Base-by-base conservation (phyloP, 2,888 invertebrate genomes). In the Papilio protenor region DNA sequence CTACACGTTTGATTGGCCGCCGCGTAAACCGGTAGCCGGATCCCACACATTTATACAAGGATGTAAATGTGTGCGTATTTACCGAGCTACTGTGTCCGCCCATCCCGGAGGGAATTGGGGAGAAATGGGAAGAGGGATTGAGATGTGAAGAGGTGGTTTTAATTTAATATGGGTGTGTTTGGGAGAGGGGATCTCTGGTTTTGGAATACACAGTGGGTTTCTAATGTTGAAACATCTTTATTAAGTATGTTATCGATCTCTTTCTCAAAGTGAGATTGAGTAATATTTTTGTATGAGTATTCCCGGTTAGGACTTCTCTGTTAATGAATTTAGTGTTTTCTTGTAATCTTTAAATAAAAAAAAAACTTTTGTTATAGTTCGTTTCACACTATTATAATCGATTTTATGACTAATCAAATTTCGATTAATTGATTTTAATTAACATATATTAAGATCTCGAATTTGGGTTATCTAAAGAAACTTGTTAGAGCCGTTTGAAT, bases 11-110 rank as follows among this genome's bases (percentile, higher is more conserved):
- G 91, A 95, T 95, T 95, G 95, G 95, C 83, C 85, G 85, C 84
- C 85, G 94, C 92, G 94, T 94, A 95, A 94, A 88, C 94, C 94
- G 92, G 95, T 94, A 94, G 95, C 94, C 81, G 84, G 79, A 84
- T 82, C 83, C 84, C 87, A 85, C 84, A 85, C 84, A 88, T 80
- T 86, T 85, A 71, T 75, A 83, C 85, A 80, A 82, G 80, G 80
- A 78, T 83, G 81, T 82, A 79, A 84, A 81, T 82, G 83, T 86
- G 83, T 82, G 82, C 83, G 84, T 85, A 82, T 88, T 84, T 89
- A 87, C 86, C 82, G 80, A 80, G 90, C 89, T 90, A 89, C 89
- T 83, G 88, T 84, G 72, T 82, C 88, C 90, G 88, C 88, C 89
- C 87, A 87, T 85, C 80, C 85, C 81, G 85, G 86, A 86, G 88